A percentile compares a stretch with the other conserved stretches of the same genome.
phyloP scores from a whole-genome alignment of 2,113 vertebrate species.

The Ascaphus truei region DNA sequence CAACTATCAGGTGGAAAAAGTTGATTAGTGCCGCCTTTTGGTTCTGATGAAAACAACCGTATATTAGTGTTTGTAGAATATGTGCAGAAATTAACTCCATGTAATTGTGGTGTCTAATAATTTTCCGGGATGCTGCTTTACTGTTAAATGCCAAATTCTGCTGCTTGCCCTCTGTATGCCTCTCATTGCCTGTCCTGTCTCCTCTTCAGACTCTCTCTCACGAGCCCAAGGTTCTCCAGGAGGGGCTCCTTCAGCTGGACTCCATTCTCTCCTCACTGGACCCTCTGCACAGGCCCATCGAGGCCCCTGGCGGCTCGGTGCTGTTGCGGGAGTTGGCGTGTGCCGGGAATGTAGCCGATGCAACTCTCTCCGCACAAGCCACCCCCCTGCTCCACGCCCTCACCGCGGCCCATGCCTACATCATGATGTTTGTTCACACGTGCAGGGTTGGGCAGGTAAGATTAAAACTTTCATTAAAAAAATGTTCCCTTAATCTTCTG shows the following conservation, averaged over 20 bases:
- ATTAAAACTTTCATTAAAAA: no score
- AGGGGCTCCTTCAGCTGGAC: slow-evolving; percentile 89
- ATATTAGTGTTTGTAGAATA: no score
- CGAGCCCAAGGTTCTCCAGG: slow-evolving; percentile 90
- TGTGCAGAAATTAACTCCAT: no score
- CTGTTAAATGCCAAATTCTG: no score
- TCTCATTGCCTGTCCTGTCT: no score
- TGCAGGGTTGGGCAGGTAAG: slow-evolving; percentile 90
- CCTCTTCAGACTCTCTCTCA: slow-evolving; percentile 83
- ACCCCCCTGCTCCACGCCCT: slow-evolving; percentile 88
- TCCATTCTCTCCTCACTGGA: slow-evolving; percentile 85
- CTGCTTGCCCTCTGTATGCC: no score
- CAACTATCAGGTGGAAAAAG: no score
- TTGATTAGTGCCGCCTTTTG: no score
- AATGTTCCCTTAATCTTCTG: no score
- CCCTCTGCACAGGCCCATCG: slow-evolving; percentile 88
- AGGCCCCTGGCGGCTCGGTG: slow-evolving; percentile 88
- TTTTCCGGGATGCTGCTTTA: no score
- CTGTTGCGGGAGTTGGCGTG: slow-evolving; percentile 85
- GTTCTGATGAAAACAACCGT: no score
- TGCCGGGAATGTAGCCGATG: slow-evolving; percentile 83
- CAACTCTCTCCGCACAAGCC: slow-evolving; percentile 87
- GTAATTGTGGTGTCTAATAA: no score
- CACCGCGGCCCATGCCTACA: slow-evolving; percentile 92
- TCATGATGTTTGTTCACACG: slow-evolving; percentile 96